A percentile compares a stretch with the other conserved stretches of the same genome.
These are phyloP conservation scores for Chymomyza amoena DNA, from an alignment of 2,888 invertebrate genomes.

Conservation along the genomic window DNA sequence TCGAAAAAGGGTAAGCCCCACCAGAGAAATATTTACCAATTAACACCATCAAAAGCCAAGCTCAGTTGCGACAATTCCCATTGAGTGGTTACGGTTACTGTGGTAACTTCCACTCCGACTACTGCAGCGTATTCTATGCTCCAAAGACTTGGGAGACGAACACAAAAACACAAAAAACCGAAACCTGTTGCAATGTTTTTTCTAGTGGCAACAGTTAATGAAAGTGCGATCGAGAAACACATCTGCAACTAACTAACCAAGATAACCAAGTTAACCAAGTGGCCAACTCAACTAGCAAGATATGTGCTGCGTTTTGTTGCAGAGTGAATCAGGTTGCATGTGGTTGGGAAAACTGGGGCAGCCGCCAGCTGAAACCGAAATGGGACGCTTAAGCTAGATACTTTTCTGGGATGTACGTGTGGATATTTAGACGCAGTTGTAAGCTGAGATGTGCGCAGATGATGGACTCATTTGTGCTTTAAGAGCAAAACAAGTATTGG, in stretches of 20 bases:
- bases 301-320: constrained; percentile 11
- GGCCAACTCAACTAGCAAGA: constrained; percentile 10
- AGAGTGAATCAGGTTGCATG: neutral
- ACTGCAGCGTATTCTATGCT: neutral
- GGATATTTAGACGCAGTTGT: neutral
- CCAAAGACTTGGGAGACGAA: constrained; percentile 34
- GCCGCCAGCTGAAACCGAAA: constrained; percentile 14
- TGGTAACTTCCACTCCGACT: neutral
- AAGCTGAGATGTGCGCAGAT: constrained; percentile 9
- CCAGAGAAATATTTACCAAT: constrained; percentile 13
- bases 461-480: neutral
- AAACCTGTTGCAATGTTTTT: neutral
- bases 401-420: neutral
- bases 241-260: neutral
- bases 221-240: constrained; percentile 14
- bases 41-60: constrained; percentile 11
- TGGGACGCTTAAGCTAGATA: neutral
- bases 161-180: neutral
- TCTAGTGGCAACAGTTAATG: constrained; percentile 8
- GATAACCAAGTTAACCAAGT: neutral
- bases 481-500: no score
- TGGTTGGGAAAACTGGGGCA: constrained; percentile 9
- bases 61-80: neutral
- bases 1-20: neutral
- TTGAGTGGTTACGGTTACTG: neutral